Evolutionary conservation across 1,140 invertebrate genomes (phyloP), one percentile per base, ranked within the genome.

Genomic region (Drosophila pseudoananassae): DNA sequence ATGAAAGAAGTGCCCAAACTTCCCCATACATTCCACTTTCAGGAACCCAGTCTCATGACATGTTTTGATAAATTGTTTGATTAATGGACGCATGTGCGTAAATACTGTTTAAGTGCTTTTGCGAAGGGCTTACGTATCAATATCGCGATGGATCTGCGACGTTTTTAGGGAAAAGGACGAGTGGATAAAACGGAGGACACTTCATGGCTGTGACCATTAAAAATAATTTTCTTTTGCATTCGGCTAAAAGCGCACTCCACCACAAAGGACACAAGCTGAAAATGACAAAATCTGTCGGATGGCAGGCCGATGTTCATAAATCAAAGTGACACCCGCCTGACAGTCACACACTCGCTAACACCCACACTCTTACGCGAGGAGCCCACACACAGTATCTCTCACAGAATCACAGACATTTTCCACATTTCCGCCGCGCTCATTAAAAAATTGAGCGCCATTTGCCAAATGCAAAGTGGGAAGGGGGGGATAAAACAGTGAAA

Each of bases 61-160:
- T 87, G 83, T 83, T 56, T 82, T 87, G 83, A 87, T 87, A 87
- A 88, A 87, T 87, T 82, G 71, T 81, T 88, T 88, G 82, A 87
- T 87, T 87, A 87, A 87, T 88, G 83, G 82, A 75, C 70, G 65
- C 70, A 76, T 77, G 70, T 88, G 83, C 61, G 75, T 82, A 87
- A 87, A 82, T 76, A 88, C 75, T 51, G 58, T 82, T 88, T 78
- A 88, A 87, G 82, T 76, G 76, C 83, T 78, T 36, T 54, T 23
- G 56, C 50, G 54, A 55, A 57, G 53, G 59, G 59, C 55, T 76
- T 65, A 68, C 80, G 74, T 76, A 76, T 84, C 76, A 56, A 79
- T 78, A 69, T 52, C 63, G 25, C 12, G 10, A 47, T 27, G 15
- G 43, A 20, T 46, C 15, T 17, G 1, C 17, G 14, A 14, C 7